Evolutionary conservation across 1,140 invertebrate genomes (phyloP).

Genomic region (Acyrthosiphon pisum): DNA sequence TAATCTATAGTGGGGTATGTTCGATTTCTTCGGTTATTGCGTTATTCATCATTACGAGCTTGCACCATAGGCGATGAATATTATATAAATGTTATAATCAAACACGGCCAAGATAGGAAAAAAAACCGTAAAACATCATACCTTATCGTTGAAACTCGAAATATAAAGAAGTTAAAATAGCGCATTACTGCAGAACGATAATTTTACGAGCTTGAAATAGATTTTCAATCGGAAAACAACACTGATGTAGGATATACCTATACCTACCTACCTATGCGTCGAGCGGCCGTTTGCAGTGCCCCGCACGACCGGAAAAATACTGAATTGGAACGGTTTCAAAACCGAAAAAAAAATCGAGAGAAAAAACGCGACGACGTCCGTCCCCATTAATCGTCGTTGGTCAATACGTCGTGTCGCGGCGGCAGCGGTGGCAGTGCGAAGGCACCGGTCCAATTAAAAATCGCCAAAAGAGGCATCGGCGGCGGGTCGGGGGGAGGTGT

Average conservation of each 20-base stretch:
- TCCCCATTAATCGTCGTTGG: neutral
- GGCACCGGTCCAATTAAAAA: slow-evolving; percentile 52
- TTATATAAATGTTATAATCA: neutral
- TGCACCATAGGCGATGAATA: neutral
- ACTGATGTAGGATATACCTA: neutral
- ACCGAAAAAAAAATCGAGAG: neutral
- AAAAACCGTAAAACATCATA: neutral
- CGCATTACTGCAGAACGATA: neutral
- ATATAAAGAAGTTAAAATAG: neutral
- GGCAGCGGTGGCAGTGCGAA: neutral
- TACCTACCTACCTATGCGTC: neutral
- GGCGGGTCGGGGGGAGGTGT: too few relatives aligned
- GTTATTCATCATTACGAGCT: neutral
- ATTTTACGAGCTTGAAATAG: neutral
- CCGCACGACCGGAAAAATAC: neutral
- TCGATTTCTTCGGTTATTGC: neutral
- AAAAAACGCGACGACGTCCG: neutral
- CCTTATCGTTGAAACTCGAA: neutral
- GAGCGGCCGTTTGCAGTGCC: neutral
- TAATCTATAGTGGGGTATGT: neutral
- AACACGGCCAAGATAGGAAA: neutral
- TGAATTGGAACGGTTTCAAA: slow-evolving; percentile 2
- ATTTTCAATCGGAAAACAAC: neutral
- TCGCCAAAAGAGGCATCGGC: neutral
- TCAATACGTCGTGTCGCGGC: slow-evolving; percentile 4